Conservation (phyloP, 2,113 vertebrate genomes). For the Calidris pugnax region DNA sequence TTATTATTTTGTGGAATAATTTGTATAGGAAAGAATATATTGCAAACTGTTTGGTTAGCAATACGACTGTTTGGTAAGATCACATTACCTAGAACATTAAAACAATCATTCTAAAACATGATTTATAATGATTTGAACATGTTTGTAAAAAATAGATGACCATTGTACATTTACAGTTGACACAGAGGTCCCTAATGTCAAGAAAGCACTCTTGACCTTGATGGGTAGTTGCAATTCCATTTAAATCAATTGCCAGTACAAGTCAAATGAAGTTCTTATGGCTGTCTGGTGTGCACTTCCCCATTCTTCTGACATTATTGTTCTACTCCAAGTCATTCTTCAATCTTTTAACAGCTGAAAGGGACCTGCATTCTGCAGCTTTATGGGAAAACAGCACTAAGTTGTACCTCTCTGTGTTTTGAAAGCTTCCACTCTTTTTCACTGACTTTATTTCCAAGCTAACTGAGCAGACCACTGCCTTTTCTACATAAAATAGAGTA, state of each 20-base stretch:
- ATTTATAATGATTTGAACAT: slow-evolving; percentile 39
- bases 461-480: background rate
- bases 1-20: slow-evolving; percentile 1
- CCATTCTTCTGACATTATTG: slow-evolving; percentile 58
- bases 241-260: slow-evolving; percentile 60
- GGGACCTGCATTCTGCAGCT: slow-evolving; percentile 39
- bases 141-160: slow-evolving; percentile 60
- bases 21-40: background rate
- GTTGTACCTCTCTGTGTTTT: slow-evolving; percentile 47
- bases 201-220: slow-evolving; percentile 49
- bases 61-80: background rate
- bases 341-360: slow-evolving; percentile 63
- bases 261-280: slow-evolving; percentile 60
- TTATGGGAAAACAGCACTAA: slow-evolving; percentile 59
- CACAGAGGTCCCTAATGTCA: slow-evolving; percentile 24
- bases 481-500: background rate
- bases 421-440: slow-evolving; percentile 17
- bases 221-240: slow-evolving; percentile 60
- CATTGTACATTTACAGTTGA: slow-evolving; percentile 43
- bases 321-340: slow-evolving; percentile 49
- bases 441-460: background rate
- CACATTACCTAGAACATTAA: slow-evolving; percentile 43
- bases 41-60: background rate
- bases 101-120: slow-evolving; percentile 27
- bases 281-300: slow-evolving; percentile 33